These are phyloP conservation scores for Carassius auratus DNA, from an alignment of 2,113 vertebrate genomes.

Conservation along the genomic window DNA sequence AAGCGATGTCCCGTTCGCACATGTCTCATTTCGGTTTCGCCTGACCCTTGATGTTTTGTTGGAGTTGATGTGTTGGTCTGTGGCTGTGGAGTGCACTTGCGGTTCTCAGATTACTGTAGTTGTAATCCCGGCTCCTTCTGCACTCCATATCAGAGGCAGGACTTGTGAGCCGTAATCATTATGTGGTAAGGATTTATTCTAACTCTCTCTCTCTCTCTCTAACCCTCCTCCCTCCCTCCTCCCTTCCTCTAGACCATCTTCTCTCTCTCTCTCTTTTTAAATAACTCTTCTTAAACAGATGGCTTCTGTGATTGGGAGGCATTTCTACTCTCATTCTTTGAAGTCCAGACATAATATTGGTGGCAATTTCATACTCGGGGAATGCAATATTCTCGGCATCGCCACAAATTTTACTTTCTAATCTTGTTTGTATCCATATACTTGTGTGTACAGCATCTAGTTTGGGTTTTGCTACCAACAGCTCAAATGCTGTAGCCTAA, in stretches of 20 bases:
- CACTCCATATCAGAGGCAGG: slow-evolving; percentile 73
- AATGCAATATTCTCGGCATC: not conserved
- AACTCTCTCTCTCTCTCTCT: slow-evolving; percentile 8
- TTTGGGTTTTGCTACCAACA: not conserved
- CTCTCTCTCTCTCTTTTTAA: slow-evolving; percentile 35
- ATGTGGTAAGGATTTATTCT: slow-evolving; percentile 73
- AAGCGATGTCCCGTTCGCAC: not conserved
- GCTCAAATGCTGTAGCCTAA: not conserved
- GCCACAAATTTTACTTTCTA: slow-evolving; percentile 1
- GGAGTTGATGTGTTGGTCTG: slow-evolving; percentile 7
- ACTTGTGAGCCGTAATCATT: slow-evolving; percentile 80
- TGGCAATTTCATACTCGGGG: not conserved
- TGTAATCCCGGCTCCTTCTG: slow-evolving; percentile 73
- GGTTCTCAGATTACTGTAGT: slow-evolving; percentile 50
- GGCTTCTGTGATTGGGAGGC: slow-evolving; percentile 19
- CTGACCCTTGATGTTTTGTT: not conserved
- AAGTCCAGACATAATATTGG: not conserved
- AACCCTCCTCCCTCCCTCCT: not conserved
- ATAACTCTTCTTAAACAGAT: slow-evolving; percentile 44
- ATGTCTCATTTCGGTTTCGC: slow-evolving; percentile 4
- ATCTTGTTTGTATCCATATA: not conserved
- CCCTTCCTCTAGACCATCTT: slow-evolving; percentile 12
- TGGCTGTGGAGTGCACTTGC: slow-evolving; percentile 38
- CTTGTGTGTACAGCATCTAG: not conserved
- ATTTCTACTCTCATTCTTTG: not conserved